These are phyloP conservation scores for Zophobas morio DNA, from an alignment of 1,140 invertebrate species.

Conservation along the genomic window DNA sequence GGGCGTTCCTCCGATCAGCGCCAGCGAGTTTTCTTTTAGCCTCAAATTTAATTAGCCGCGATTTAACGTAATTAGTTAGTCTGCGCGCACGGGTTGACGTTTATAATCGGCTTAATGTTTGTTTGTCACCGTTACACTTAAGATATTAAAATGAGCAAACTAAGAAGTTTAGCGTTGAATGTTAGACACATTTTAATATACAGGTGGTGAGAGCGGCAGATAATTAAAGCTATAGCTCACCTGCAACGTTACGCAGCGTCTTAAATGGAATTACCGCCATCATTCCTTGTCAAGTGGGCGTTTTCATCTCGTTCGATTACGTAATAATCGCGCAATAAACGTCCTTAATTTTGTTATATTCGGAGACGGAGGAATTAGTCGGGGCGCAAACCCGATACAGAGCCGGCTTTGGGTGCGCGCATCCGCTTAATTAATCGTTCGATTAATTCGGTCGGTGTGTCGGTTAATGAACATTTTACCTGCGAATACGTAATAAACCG, in stretches of 20 bases:
- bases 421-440: constrained; percentile 35
- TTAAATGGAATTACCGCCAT: constrained; percentile 28
- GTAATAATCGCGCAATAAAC: constrained; percentile 20
- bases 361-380: background rate
- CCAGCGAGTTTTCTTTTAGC: background rate
- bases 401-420: background rate
- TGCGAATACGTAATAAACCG: constrained; percentile 44
- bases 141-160: constrained; percentile 37
- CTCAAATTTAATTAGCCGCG: constrained; percentile 20
- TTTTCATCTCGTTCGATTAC: constrained; percentile 27
- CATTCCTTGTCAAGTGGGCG: constrained; percentile 23
- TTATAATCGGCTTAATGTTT: constrained; percentile 29
- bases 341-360: constrained; percentile 22
- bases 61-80: constrained; percentile 30
- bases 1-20: no score
- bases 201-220: constrained; percentile 32
- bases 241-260: constrained; percentile 15
- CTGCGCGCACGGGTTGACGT: constrained; percentile 8
- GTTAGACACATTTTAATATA: constrained; percentile 42
- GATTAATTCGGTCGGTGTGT: constrained; percentile 21
- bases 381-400: constrained; percentile 2
- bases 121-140: constrained; percentile 30
- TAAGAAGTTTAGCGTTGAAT: constrained; percentile 35
- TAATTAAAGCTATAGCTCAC: constrained; percentile 43
- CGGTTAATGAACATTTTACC: constrained; percentile 40